Evolutionary conservation across 1,140 invertebrate genomes (phyloP).

Genomic region (Odontomachus brunneus): DNA sequence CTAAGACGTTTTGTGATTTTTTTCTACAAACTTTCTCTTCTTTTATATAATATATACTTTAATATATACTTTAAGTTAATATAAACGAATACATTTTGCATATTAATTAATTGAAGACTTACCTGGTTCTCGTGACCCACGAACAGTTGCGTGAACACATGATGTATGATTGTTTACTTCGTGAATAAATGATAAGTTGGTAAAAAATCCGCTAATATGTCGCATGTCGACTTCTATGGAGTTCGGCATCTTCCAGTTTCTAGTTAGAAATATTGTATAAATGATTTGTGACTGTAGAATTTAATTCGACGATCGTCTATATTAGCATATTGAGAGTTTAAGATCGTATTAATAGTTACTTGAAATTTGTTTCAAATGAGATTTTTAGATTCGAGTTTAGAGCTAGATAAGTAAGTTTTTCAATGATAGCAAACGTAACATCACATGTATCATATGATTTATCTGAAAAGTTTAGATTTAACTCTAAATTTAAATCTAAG

Average conservation of each 20-base stretch:
- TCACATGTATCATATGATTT: too few species aligned
- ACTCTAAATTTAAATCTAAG: too few species aligned
- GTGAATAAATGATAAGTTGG: conserved; percentile 64
- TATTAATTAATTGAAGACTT: conserved; percentile 41
- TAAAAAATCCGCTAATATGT: conserved; percentile 64
- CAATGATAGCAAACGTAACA: too few species aligned
- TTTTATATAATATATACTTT: too few species aligned
- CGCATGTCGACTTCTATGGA: conserved; percentile 37
- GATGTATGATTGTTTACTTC: conserved; percentile 68
- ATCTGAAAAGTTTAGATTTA: too few species aligned
- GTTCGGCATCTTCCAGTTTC: conserved; percentile 41
- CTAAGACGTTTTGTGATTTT: too few species aligned
- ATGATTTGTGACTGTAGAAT: background rate
- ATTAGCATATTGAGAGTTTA: background rate
- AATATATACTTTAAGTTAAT: too few species aligned
- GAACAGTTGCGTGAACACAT: conserved; percentile 73
- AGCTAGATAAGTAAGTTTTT: too few species aligned
- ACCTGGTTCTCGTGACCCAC: conserved; percentile 80
- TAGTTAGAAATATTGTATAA: conserved; percentile 16
- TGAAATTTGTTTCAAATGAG: too few species aligned
- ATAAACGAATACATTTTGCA: background rate
- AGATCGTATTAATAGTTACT: too few species aligned
- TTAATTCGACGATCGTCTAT: background rate
- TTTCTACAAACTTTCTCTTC: too few species aligned
- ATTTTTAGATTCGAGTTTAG: too few species aligned